Evolutionary conservation across 2,888 invertebrate species (phyloP).

Genomic region (Abrostola tripartita): DNA sequence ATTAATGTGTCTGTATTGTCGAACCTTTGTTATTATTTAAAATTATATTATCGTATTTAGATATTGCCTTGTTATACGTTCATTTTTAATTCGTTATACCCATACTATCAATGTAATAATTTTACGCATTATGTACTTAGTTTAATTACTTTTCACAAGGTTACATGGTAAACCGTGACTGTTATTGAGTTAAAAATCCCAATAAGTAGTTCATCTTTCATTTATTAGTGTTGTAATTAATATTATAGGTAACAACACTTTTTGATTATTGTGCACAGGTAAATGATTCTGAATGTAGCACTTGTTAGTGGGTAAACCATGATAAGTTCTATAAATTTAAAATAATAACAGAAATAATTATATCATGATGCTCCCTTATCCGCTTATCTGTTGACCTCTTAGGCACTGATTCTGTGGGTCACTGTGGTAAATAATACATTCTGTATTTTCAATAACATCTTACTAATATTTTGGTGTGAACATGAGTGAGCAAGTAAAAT

Average conservation of each 20-base stretch:
- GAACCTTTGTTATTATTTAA: too few species aligned
- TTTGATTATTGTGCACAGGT: too few species aligned
- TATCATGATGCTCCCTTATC: constrained; percentile 33
- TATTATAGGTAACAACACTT: too few species aligned
- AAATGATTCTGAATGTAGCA: background rate
- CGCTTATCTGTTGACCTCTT: constrained; percentile 45
- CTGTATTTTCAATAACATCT: constrained; percentile 3
- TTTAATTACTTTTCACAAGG: background rate
- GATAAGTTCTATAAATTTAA: constrained; percentile 8
- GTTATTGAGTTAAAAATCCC: too few species aligned
- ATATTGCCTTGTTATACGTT: too few species aligned
- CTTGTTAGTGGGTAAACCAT: background rate
- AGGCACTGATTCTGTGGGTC: constrained; percentile 18
- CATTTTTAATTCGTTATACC: background rate
- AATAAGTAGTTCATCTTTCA: too few species aligned
- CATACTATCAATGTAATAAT: background rate
- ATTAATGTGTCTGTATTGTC: too few species aligned
- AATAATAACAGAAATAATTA: background rate
- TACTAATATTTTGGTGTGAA: constrained; percentile 3
- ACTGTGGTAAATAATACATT: constrained; percentile 24
- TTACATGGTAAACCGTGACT: background rate
- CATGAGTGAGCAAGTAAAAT: background rate
- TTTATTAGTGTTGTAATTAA: too few species aligned
- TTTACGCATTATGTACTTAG: background rate
- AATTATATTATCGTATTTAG: too few species aligned